phyloP scores from a whole-genome alignment of 2,797 vertebrate species.

The Poeciliopsis presidionis region DNA sequence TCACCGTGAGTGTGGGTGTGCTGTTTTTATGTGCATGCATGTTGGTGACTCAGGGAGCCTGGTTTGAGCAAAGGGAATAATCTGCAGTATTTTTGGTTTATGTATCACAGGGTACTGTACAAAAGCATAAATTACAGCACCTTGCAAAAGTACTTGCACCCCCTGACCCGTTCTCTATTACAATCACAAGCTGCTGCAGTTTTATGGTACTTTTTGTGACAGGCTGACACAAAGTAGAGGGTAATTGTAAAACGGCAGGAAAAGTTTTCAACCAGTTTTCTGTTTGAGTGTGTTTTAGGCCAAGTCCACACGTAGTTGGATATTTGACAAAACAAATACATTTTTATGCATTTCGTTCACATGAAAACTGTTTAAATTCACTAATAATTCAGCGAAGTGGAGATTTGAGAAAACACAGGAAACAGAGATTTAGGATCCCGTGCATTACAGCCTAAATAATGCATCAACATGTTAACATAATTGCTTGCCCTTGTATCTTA shows the following conservation, averaged over 20 bases:
- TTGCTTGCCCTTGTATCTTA: too few relatives aligned
- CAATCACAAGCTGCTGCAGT: neutral
- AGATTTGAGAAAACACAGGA: too few relatives aligned
- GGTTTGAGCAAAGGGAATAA: constrained; percentile 42
- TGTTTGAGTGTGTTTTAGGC: neutral
- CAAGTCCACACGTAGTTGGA: neutral
- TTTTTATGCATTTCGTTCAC: too few relatives aligned
- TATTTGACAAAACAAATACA: too few relatives aligned
- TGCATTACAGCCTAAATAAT: too few relatives aligned
- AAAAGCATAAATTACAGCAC: neutral
- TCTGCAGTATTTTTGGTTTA: constrained; percentile 26
- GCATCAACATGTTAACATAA: too few relatives aligned
- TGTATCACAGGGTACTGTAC: constrained; percentile 13
- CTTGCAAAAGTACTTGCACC: neutral
- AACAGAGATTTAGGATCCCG: too few relatives aligned
- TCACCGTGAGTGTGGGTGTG: constrained; percentile 48
- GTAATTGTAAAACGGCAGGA: neutral
- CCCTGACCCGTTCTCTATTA: neutral
- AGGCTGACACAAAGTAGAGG: neutral
- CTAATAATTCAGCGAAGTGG: too few relatives aligned
- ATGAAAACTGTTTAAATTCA: too few relatives aligned
- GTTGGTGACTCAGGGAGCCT: constrained; percentile 64
- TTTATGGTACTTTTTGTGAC: neutral
- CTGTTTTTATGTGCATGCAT: constrained; percentile 46
- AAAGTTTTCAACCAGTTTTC: neutral